Base-by-base conservation (phyloP, 1,140 invertebrate genomes). In the Aphaenogaster ashmeadi region DNA sequence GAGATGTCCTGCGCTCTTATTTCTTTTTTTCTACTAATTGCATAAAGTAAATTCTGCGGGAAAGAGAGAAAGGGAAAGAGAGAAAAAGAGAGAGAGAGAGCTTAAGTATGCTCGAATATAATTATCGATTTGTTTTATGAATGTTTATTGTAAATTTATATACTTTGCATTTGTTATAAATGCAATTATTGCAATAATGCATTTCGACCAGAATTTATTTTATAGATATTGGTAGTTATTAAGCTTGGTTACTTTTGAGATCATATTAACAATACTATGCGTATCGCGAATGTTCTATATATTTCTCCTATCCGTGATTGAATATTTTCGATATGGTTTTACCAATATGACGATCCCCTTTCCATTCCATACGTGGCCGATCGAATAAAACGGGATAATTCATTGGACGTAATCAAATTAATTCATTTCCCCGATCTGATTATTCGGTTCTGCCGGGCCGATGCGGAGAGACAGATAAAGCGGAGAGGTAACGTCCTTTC, bases 371-470 rank as follows among this genome's bases (percentile, higher is more conserved):
- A 18, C 8, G n/a, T 47, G 38, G 36, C 38, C 38, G 64, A 52
- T 85, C 56, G 71, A 69, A 66, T 36, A 36, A 47, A 27, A 33
- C 11, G 18, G 27, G n/a, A 56, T 64, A 87, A 54, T 62, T 77
- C 5, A 75, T 84, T 33, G 58, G 41, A 11, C 13, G 58, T 85
- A 88, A 88, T 88, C 21, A 41, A 88, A 88, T 86, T 78, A 85
- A 86, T 86, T 78, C 71, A 56, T 58, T 71, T 85, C 38, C 21
- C 27, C 52, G 67, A 58, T 50, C 44, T 72, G 71, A 13, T 52
- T 66, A 58, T 80, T 60, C 21, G 75, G 60, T 15, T 60, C 21
- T 58, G 33, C 50, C 21, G 2, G 21, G 36, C 71, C 33, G 41
- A 71, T 44, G n/a, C 36, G 44, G 1, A 58, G 9, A 47, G 41